Percentiles rank a stretch among this genome's conserved stretches.
These are phyloP conservation scores for Salvelinus namaycush DNA, from an alignment of 2,113 vertebrate species.

Conservation along the genomic window DNA sequence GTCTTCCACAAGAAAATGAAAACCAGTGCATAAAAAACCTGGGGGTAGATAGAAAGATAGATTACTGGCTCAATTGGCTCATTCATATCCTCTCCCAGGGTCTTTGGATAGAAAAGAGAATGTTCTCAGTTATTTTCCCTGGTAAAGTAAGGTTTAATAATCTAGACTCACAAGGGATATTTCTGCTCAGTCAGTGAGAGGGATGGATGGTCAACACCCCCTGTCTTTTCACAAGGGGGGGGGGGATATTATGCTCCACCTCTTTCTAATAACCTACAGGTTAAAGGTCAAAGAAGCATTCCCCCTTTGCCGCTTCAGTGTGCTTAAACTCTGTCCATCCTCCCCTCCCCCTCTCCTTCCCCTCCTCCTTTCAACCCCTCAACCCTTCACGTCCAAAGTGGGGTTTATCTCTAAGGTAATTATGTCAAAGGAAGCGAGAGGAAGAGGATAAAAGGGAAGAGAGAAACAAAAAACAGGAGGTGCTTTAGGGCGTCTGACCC, in stretches of 20 bases:
- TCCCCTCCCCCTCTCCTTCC: constrained; percentile 17
- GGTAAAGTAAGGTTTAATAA: not conserved
- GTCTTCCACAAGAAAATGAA: too few relatives aligned
- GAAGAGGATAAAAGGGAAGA: not conserved
- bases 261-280: constrained; percentile 26
- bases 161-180: not conserved
- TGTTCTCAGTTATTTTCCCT: not conserved
- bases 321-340: constrained; percentile 31
- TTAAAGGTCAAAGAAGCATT: constrained; percentile 16
- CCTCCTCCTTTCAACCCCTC: not conserved
- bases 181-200: not conserved
- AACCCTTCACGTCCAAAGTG: constrained; percentile 7
- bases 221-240: not conserved
- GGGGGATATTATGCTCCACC: constrained; percentile 29
- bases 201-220: not conserved
- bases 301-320: constrained; percentile 22
- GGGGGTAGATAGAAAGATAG: too few relatives aligned
- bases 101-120: too few relatives aligned
- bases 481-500: too few relatives aligned
- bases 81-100: not conserved
- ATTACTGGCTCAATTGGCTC: not conserved
- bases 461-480: not conserved
- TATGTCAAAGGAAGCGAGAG: too few relatives aligned
- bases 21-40: too few relatives aligned
- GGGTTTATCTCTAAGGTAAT: not conserved